Evolutionary conservation across 2,888 invertebrate genomes (phyloP).

Genomic region (Rhagophthalmus giganteus): DNA sequence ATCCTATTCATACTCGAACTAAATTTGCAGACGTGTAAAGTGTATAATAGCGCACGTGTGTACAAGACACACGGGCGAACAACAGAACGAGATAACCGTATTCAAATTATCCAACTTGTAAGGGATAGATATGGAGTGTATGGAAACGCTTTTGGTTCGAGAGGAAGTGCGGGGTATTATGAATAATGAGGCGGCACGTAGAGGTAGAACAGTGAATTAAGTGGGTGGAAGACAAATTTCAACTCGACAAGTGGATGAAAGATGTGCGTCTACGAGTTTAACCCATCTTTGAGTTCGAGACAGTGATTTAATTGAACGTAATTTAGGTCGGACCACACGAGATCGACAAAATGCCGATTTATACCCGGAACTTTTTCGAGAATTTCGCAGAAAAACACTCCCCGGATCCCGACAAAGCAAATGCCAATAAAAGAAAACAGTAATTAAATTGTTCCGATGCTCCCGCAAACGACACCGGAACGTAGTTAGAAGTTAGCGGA

Average conservation of each 20-base stretch:
- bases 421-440: slow-evolving; percentile 34
- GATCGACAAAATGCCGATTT: slow-evolving; percentile 15
- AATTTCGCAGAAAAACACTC: neutral
- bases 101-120: slow-evolving; percentile 19
- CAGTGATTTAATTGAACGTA: slow-evolving; percentile 24
- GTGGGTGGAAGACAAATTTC: slow-evolving; percentile 50
- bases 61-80: too few species aligned
- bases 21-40: too few species aligned
- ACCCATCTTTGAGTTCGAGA: slow-evolving; percentile 33
- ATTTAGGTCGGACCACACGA: slow-evolving; percentile 9
- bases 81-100: too few species aligned
- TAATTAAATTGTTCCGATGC: slow-evolving; percentile 38
- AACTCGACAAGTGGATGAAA: slow-evolving; percentile 48
- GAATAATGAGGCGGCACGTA: slow-evolving; percentile 46
- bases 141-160: slow-evolving; percentile 27
- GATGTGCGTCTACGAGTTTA: slow-evolving; percentile 46
- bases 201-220: slow-evolving; percentile 46
- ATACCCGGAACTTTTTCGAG: slow-evolving; percentile 1
- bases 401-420: slow-evolving; percentile 19
- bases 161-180: slow-evolving; percentile 42
- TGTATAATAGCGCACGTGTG: too few species aligned
- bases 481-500: slow-evolving; percentile 28
- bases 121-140: slow-evolving; percentile 18
- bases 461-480: slow-evolving; percentile 34
- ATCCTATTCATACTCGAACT: too few species aligned